Conservation (phyloP, 2,888 invertebrate genomes). For the Parnassius mnemosyne region DNA sequence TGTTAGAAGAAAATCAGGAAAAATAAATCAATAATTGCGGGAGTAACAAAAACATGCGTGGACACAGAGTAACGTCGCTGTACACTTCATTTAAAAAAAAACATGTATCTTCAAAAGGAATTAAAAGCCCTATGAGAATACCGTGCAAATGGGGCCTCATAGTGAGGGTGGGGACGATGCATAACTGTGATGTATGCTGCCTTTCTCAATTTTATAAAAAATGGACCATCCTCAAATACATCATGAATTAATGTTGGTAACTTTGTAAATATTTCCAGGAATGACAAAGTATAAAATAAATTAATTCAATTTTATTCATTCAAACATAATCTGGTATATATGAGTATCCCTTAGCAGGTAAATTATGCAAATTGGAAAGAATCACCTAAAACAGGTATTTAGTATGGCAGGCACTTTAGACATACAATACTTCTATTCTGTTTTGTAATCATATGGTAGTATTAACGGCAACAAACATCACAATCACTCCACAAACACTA, state of each 20-base stretch:
- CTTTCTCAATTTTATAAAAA: slow-evolving; percentile 22
- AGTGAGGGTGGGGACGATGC: slow-evolving; percentile 63
- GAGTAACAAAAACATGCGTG: slow-evolving; percentile 73
- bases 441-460: not conserved
- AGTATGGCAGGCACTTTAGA: too few species aligned
- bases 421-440: too few species aligned
- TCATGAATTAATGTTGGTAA: too few species aligned
- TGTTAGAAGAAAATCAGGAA: slow-evolving; percentile 45
- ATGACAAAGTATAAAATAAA: too few species aligned
- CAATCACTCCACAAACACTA: slow-evolving; percentile 64
- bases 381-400: too few species aligned
- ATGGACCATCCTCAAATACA: not conserved
- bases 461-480: slow-evolving; percentile 65
- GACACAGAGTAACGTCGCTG: slow-evolving; percentile 64
- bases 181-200: slow-evolving; percentile 67
- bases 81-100: slow-evolving; percentile 33
- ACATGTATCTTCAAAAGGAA: slow-evolving; percentile 47
- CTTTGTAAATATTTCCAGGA: too few species aligned
- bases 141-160: slow-evolving; percentile 77
- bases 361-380: too few species aligned
- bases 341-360: too few species aligned
- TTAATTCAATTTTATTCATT: too few species aligned
- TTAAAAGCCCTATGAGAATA: slow-evolving; percentile 51
- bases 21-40: slow-evolving; percentile 37
- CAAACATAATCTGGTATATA: too few species aligned